Conservation (phyloP, 1,140 invertebrate genomes). For the Holotrichia oblita region DNA sequence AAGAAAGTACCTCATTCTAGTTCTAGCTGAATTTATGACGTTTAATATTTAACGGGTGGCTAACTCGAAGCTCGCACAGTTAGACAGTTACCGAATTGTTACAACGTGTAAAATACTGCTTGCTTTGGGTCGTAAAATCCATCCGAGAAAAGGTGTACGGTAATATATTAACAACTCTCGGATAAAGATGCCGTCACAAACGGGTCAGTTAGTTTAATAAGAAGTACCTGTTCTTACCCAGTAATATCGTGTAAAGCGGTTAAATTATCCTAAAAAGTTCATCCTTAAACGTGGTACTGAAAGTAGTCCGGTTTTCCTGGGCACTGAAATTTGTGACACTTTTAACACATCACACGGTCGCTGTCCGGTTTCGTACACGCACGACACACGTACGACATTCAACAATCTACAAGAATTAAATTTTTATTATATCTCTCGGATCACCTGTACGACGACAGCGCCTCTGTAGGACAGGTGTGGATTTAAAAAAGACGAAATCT, state of each 20-base stretch:
- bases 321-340: not conserved
- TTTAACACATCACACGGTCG: constrained; percentile 12
- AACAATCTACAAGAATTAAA: constrained; percentile 4
- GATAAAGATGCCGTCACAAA: not conserved
- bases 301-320: not conserved
- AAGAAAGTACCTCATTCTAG: not conserved
- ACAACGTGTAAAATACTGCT: not conserved
- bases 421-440: not conserved
- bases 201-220: not conserved
- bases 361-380: not conserved
- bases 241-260: not conserved
- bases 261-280: not conserved
- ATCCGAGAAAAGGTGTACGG: not conserved
- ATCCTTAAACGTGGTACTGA: not conserved
- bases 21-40: not conserved
- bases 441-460: not conserved
- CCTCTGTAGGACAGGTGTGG: not conserved
- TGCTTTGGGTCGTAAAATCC: not conserved
- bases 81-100: constrained; percentile 9
- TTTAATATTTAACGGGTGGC: constrained; percentile 1
- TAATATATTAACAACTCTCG: not conserved
- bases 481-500: not conserved
- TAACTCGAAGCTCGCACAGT: not conserved
- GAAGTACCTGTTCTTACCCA: not conserved
- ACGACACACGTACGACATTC: constrained; percentile 1